Evolutionary conservation across 2,888 invertebrate species (phyloP).

Genomic region (Parnassius glacialis): DNA sequence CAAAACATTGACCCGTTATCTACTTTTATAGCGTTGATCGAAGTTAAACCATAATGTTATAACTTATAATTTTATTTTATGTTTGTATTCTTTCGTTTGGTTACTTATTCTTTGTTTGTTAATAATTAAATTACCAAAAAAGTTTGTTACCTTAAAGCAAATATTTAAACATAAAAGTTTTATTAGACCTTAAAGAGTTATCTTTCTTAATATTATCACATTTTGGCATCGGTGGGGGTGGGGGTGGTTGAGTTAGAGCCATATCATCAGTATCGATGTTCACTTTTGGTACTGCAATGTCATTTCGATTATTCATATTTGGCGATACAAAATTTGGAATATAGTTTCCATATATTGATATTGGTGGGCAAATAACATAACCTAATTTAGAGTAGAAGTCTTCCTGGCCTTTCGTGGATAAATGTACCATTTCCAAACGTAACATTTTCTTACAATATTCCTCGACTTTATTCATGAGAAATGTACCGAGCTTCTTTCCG

Average conservation of each 20-base stretch:
- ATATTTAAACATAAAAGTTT: slow-evolving; percentile 69
- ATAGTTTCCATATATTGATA: slow-evolving; percentile 84
- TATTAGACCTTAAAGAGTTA: slow-evolving; percentile 51
- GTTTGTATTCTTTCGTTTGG: too few species aligned
- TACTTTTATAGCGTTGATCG: too few species aligned
- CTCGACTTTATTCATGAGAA: slow-evolving; percentile 87
- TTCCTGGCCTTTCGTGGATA: slow-evolving; percentile 88
- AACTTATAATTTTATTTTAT: too few species aligned
- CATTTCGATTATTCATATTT: slow-evolving; percentile 36
- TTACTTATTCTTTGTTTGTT: background rate
- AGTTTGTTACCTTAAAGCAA: slow-evolving; percentile 34
- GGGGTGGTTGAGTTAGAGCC: slow-evolving; percentile 22
- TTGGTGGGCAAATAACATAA: slow-evolving; percentile 84
- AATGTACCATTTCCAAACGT: slow-evolving; percentile 83
- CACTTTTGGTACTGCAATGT: slow-evolving; percentile 40
- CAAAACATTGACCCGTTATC: too few species aligned
- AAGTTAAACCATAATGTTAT: too few species aligned
- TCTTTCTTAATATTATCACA: slow-evolving; percentile 38
- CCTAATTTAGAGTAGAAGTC: slow-evolving; percentile 88
- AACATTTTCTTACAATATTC: slow-evolving; percentile 84
- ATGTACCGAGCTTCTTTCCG: slow-evolving; percentile 88
- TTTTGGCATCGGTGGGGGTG: slow-evolving; percentile 67
- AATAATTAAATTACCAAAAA: slow-evolving; percentile 33
- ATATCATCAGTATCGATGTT: slow-evolving; percentile 28
- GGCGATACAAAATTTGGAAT: slow-evolving; percentile 36